A percentile compares a stretch with the other conserved stretches of the same genome.
Conservation (phyloP, 2,888 invertebrate species). For the Phalangium opilio region DNA sequence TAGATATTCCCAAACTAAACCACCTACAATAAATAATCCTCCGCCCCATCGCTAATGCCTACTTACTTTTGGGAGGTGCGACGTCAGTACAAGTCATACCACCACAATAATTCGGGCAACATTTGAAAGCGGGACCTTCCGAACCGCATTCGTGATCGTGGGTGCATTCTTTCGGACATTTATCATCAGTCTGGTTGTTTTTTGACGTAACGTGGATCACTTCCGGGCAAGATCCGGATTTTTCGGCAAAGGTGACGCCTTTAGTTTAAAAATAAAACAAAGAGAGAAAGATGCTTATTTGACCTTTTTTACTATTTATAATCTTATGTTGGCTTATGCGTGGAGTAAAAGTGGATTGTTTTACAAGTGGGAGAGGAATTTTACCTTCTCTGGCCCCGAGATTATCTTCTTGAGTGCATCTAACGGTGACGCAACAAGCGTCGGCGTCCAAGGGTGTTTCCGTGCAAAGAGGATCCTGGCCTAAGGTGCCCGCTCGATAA, state of each 20-base stretch:
- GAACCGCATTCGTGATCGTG: conserved; percentile 20
- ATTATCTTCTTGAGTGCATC: conserved; percentile 20
- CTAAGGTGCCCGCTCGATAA: conserved; percentile 48
- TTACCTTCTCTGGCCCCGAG: background rate
- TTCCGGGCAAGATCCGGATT: too few species aligned
- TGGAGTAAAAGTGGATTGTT: background rate
- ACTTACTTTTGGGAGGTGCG: background rate
- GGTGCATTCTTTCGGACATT: conserved; percentile 6
- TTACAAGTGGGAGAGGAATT: background rate
- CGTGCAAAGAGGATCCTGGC: conserved; percentile 52
- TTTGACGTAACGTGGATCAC: background rate
- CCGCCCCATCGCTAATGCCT: too few species aligned
- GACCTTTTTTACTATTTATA: background rate
- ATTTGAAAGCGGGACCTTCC: conserved; percentile 21
- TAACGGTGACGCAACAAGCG: conserved; percentile 32
- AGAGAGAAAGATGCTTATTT: background rate
- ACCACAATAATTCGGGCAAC: conserved; percentile 22
- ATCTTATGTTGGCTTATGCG: background rate
- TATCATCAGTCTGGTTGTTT: background rate
- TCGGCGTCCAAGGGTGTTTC: conserved; percentile 44
- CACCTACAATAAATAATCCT: too few species aligned
- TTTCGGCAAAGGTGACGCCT: background rate
- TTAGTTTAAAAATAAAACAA: background rate
- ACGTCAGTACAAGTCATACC: conserved; percentile 18
- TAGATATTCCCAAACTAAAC: conserved; percentile 4